phyloP scores from a whole-genome alignment of 2,113 vertebrate genomes.

The Bufo bufo region DNA sequence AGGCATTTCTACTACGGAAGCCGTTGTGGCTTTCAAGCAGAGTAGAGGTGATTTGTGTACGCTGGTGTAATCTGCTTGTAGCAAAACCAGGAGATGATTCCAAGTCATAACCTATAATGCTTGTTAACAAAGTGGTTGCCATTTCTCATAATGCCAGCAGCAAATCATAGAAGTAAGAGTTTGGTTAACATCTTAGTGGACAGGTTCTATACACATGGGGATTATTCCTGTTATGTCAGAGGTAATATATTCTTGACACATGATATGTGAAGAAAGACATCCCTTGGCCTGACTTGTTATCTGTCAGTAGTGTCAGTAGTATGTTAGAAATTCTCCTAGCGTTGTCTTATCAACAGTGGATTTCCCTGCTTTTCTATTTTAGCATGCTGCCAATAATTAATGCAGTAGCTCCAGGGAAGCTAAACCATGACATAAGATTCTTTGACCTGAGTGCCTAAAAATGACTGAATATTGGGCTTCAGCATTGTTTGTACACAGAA shows the following conservation, averaged over 20 bases:
- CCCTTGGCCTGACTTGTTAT: background rate
- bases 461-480: background rate
- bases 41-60: background rate
- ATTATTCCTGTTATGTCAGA: slow-evolving; percentile 26
- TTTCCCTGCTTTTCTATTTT: background rate
- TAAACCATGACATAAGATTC: background rate
- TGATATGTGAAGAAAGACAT: background rate
- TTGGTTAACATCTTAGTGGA: background rate
- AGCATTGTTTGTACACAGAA: background rate
- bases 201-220: background rate
- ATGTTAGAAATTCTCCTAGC: background rate
- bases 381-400: background rate
- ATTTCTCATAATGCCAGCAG: background rate
- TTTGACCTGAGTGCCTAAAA: background rate
- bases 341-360: background rate
- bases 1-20: background rate
- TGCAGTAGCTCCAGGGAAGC: background rate
- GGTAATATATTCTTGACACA: slow-evolving; percentile 20
- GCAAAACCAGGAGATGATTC: background rate
- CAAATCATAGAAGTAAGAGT: slow-evolving; percentile 6
- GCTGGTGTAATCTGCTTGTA: background rate
- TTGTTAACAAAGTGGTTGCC: slow-evolving; percentile 23
- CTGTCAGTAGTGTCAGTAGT: background rate
- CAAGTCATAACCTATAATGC: background rate
- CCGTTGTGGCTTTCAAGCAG: too few species aligned